Evolutionary conservation across 1,140 invertebrate species (phyloP).

Genomic region (Heliconius melpomene): DNA sequence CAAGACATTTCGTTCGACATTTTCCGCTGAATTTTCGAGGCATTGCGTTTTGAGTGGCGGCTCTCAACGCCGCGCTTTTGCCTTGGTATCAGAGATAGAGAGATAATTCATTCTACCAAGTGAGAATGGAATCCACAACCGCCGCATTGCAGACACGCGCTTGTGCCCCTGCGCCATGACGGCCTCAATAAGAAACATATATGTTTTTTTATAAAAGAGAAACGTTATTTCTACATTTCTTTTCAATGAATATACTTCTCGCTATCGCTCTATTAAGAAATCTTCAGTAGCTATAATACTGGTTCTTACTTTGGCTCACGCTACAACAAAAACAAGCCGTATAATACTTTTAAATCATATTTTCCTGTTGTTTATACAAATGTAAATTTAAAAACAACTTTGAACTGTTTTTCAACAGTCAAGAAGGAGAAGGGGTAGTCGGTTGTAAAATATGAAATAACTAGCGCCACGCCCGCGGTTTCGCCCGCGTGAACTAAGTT

Average conservation of each 20-base stretch:
- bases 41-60: too few species aligned
- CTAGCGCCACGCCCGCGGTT: too few species aligned
- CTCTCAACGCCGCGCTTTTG: too few species aligned
- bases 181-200: too few species aligned
- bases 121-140: too few species aligned
- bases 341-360: not conserved
- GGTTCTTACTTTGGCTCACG: not conserved
- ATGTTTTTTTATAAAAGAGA: not conserved
- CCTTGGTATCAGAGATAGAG: too few species aligned
- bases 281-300: not conserved
- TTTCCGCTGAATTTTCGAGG: too few species aligned
- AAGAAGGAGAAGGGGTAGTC: constrained; percentile 17
- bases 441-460: constrained; percentile 22
- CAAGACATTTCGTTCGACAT: fast-evolving
- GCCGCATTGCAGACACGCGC: too few species aligned
- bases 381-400: not conserved
- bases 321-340: not conserved
- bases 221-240: not conserved
- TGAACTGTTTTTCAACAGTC: constrained; percentile 2
- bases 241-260: too few species aligned
- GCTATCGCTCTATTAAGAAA: not conserved
- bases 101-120: too few species aligned
- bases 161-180: too few species aligned
- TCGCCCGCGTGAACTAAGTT: too few species aligned
- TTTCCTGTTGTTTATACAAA: constrained; percentile 9